Evolutionary conservation across 1,140 invertebrate genomes (phyloP), one percentile per base, ranked within the genome.

Genomic region (Wiebesia pumilae): DNA sequence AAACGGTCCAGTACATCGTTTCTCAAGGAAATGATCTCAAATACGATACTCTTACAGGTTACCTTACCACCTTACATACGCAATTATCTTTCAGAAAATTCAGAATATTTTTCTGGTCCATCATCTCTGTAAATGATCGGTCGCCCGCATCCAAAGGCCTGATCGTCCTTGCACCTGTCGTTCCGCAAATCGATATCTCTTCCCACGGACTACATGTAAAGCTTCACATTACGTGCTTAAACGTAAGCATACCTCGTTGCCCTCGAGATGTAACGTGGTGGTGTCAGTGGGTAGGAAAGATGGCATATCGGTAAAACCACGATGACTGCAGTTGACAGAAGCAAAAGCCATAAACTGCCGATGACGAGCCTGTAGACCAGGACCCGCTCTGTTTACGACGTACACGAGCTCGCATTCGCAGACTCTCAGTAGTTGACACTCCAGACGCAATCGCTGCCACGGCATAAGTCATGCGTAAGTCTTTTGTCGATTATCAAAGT

Each of bases 271-370:
- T 16, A 96, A 90, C 12, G 94, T 95, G 21, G 94, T 95, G 3
- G 95, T 95, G 86, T 95, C 94, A 10, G 92, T 90, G 0, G 95
- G 95, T 75, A 96, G 90, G 82, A 92, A 92, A 73, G 88, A 83
- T 12, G 95, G 95, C 88, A 96, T 92, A 87, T 93, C 90, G 0
- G 89, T 92, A 24, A 96, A 90, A 43, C 91, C 92, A 73, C 93
- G 91, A 82, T 93, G 84, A 58, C 94, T 95, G 85, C 95, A 96
- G 88, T 96, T 95, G 58, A 95, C 95, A 27, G 94, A 92, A 33
- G 92, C 92, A 82, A 94, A 92, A 54, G 93, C 93, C 88, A 94
- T 94, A 35, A 95, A 90, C 81, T 94, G 89, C 65, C 91, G 92
- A 69, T 94, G 89, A 47, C 91, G 87, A 81, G 86, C 24, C 62